Conservation (phyloP, 2,113 vertebrate genomes). For the Anarrhichthys ocellatus region DNA sequence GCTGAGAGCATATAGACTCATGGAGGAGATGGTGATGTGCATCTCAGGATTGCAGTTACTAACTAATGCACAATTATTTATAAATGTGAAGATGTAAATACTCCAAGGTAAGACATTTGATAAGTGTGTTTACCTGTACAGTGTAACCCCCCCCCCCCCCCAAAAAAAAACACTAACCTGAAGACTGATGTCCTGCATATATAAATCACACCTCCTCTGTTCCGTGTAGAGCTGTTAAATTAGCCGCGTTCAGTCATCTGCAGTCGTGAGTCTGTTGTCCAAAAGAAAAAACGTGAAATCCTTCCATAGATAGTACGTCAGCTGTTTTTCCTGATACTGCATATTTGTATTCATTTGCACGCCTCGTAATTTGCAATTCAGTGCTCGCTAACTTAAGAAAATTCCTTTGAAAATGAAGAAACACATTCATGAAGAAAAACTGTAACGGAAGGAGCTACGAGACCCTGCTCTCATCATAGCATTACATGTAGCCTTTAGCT, state of each 20-base stretch:
- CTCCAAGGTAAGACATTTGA: constrained; percentile 19
- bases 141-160: constrained; percentile 24
- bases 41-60: constrained; percentile 62
- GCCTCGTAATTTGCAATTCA: neutral
- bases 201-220: constrained; percentile 33
- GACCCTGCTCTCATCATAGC: neutral
- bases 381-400: neutral
- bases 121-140: constrained; percentile 49
- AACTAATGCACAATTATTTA: constrained; percentile 66
- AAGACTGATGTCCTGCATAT: constrained; percentile 35
- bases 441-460: neutral
- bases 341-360: constrained; percentile 6
- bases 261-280: neutral
- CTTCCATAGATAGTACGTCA: neutral
- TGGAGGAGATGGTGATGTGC: constrained; percentile 5
- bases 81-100: constrained; percentile 72
- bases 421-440: neutral
- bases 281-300: too few species aligned
- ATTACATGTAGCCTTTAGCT: neutral
- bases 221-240: constrained; percentile 24
- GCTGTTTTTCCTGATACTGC: constrained; percentile 21
- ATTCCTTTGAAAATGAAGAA: constrained; percentile 5
- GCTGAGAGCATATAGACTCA: constrained; percentile 10
- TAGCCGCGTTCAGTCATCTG: constrained; percentile 13
- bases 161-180: neutral